phyloP scores from a whole-genome alignment of 2,797 vertebrate species.

The Eulemur albifrons region DNA sequence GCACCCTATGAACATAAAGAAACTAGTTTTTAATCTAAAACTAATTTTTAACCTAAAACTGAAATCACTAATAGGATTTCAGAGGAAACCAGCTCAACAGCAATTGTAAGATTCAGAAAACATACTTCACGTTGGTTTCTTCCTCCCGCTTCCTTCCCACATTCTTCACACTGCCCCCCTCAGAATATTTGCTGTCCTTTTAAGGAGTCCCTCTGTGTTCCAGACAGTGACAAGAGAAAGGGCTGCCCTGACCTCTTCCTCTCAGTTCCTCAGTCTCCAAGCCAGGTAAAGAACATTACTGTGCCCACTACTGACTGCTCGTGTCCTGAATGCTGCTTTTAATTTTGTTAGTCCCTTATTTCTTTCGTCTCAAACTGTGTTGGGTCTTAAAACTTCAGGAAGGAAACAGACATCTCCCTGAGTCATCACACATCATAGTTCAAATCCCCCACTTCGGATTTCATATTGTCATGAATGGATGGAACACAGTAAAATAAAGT shows the following conservation, averaged over 20 bases:
- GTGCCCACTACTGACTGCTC: background rate
- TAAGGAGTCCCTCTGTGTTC: background rate
- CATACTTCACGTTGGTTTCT: background rate
- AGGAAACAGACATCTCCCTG: background rate
- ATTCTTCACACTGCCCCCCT: background rate
- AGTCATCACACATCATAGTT: background rate
- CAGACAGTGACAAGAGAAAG: background rate
- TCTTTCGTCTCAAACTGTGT: background rate
- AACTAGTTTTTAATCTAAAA: background rate
- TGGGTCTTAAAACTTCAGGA: background rate
- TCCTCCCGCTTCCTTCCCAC: background rate
- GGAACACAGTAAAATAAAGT: background rate
- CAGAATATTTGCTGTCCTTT: background rate
- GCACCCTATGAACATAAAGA: background rate
- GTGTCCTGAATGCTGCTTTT: background rate
- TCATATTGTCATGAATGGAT: background rate
- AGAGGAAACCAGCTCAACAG: background rate
- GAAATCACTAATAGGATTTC: background rate
- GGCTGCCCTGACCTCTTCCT: fast-evolving
- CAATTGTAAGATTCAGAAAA: background rate
- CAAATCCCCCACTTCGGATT: background rate
- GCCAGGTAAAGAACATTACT: background rate
- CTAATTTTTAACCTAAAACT: background rate
- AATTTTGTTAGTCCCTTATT: background rate
- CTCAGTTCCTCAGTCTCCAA: background rate